phyloP scores from a whole-genome alignment of 2,888 invertebrate species.

The Tenthredo mesomela region DNA sequence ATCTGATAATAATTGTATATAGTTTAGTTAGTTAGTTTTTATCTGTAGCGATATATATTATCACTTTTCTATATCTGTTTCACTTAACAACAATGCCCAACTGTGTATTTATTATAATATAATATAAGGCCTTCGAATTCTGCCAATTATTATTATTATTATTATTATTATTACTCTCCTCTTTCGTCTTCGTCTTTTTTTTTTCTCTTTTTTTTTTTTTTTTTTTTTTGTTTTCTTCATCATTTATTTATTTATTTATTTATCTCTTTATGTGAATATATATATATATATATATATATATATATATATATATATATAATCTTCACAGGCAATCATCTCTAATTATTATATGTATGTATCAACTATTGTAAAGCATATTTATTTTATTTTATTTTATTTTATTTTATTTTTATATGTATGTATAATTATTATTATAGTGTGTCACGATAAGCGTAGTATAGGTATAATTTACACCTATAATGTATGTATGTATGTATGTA shows the following conservation, averaged over 20 bases:
- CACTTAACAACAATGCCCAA: slow-evolving; percentile 77
- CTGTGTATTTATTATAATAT: slow-evolving; percentile 73
- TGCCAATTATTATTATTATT: slow-evolving; percentile 48
- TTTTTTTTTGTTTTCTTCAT: background rate
- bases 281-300: no score
- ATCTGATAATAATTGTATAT: background rate
- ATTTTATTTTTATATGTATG: slow-evolving; percentile 11
- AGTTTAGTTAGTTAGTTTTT: background rate
- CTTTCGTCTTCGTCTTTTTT: background rate
- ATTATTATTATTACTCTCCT: background rate
- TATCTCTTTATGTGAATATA: slow-evolving; percentile 28
- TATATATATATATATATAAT: no score
- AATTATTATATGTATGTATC: slow-evolving; percentile 28
- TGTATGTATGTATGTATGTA: no score
- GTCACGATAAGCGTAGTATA: slow-evolving; percentile 1
- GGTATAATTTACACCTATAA: background rate
- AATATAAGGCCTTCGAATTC: slow-evolving; percentile 75
- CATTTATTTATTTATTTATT: slow-evolving; percentile 42
- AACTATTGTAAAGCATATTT: slow-evolving; percentile 28
- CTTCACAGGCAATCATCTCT: slow-evolving; percentile 20
- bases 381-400: background rate
- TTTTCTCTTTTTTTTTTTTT: background rate
- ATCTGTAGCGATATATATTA: slow-evolving; percentile 61
- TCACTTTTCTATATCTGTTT: slow-evolving; percentile 69
- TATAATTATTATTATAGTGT: slow-evolving; percentile 27